These are phyloP conservation scores for Phataginus tricuspis DNA, from an alignment of 2,797 vertebrate genomes.

Conservation along the genomic window DNA sequence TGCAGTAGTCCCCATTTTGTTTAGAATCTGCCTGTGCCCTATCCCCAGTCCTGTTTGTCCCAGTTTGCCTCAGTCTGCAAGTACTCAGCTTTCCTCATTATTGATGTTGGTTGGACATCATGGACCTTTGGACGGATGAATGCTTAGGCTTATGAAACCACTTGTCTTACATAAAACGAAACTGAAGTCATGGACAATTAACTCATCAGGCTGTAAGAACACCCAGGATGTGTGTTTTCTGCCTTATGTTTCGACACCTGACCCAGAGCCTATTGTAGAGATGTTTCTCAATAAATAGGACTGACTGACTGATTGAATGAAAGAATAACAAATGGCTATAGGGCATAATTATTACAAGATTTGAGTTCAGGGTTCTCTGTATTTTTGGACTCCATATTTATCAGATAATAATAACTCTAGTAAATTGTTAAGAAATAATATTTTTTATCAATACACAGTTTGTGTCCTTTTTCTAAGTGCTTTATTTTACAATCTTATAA, in stretches of 20 bases:
- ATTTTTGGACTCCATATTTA: not conserved
- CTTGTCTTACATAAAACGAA: not conserved
- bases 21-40: not conserved
- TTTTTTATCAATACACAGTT: not conserved
- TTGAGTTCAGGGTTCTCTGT: not conserved
- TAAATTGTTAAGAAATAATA: not conserved
- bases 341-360: not conserved
- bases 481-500: not conserved
- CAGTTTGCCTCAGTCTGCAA: not conserved
- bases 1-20: not conserved
- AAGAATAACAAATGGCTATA: not conserved
- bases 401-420: not conserved
- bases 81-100: not conserved
- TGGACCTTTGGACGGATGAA: not conserved
- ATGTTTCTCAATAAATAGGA: not conserved
- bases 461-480: not conserved
- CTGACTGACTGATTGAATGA: not conserved
- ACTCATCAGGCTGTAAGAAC: not conserved
- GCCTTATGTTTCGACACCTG: not conserved
- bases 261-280: accelerated
- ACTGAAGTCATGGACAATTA: not conserved
- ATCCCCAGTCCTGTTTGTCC: too few species aligned
- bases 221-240: not conserved
- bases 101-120: not conserved
- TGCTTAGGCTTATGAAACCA: not conserved